Conservation (phyloP, 2,797 vertebrate species). For the Crax fasciolata region DNA sequence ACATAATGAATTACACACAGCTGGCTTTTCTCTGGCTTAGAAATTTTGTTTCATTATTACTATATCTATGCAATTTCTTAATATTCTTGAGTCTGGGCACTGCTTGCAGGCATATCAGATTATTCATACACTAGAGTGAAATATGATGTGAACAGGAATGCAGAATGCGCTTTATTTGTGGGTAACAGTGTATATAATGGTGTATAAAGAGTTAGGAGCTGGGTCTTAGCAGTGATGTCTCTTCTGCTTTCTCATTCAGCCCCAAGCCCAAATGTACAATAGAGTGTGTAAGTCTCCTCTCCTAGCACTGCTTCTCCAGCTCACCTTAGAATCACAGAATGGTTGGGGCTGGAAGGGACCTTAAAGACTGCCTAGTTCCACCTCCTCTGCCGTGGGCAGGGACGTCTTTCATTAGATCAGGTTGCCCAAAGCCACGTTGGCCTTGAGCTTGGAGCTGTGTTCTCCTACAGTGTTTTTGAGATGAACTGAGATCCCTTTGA, state of each 20-base stretch:
- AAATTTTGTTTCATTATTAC: conserved; percentile 49
- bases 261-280: not conserved
- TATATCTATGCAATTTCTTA: conserved; percentile 42
- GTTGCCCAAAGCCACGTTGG: not conserved
- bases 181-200: conserved; percentile 45
- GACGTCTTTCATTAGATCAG: not conserved
- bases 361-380: not conserved
- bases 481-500: not conserved
- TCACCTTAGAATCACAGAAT: not conserved
- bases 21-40: conserved; percentile 50
- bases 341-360: not conserved
- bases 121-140: conserved; percentile 24
- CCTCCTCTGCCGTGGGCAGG: not conserved
- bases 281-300: not conserved
- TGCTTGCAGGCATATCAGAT: conserved; percentile 52
- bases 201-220: conserved; percentile 15
- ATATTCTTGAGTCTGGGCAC: conserved; percentile 29
- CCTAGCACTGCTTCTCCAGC: not conserved
- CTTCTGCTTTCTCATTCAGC: conserved; percentile 5
- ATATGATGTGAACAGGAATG: conserved; percentile 13
- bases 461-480: not conserved
- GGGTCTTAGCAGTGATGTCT: not conserved
- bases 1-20: conserved; percentile 73
- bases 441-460: not conserved
- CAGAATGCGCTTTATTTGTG: conserved; percentile 7